Evolutionary conservation across 2,888 invertebrate species (phyloP), one percentile per base, ranked within the genome.

Genomic region (Pandemis heparana): DNA sequence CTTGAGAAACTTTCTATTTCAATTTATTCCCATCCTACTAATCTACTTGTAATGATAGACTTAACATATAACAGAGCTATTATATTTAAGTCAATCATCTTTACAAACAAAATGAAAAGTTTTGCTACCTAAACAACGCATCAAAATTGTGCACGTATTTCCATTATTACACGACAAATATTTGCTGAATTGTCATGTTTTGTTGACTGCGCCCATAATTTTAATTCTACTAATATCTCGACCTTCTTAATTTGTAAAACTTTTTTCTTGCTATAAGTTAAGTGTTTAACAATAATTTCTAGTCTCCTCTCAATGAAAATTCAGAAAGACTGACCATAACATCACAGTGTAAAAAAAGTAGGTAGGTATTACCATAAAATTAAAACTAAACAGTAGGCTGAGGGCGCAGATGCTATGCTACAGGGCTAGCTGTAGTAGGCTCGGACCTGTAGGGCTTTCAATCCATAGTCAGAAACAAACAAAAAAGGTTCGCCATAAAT

Each of bases 21-120:
- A 63, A 73, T 73, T 68, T 75, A 74, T 79, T 78, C 79, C 77
- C 65, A 77, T 71, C 77, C 71, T 71, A 74, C 70, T 77, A 82
- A 84, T 83, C 77, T 79, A 77, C 80, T 80, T 81, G 76, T 85
- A 84, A 86, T 84, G 80, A 81, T 76, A 75, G 78, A 71, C 62
- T 75, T 65, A 65, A 56, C 63, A 69, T 74, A 74, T 74, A 74
- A 70, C 51, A 56, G 12, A 64, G 69, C 64, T 74, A 70, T 74
- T 65, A 61, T 74, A 70, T 70, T 41, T 70, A 64, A 70, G 65
- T 60, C 74, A 65, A 74, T 74, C 70, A 70, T 65, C 70, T 64
- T 73, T 59, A 64, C 64, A 53, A 74, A 74, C 74, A 70, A 65
- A 74, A 74, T 65, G 70, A 70, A 70, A 74, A 74, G 74, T 70